Evolutionary conservation across 2,113 vertebrate genomes (phyloP), one percentile per base, ranked within the genome.

Genomic region (Caracal caracal): DNA sequence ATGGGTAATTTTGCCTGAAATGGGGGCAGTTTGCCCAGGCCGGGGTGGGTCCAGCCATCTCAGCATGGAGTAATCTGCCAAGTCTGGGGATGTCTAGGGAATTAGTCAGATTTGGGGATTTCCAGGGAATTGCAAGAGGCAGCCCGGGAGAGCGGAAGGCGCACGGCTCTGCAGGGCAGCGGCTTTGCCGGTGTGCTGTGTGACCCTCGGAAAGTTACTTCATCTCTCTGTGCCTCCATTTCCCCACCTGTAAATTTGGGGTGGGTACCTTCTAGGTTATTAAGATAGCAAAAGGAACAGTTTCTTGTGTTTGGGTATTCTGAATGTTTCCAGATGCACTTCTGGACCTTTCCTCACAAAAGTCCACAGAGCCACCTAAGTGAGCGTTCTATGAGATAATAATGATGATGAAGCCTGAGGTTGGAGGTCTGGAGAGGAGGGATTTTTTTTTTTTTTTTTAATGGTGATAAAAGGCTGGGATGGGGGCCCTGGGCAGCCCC

Each of bases 61-160:
- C 88, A 88, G 84, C 79, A 10, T 1, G 22, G 26, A 76, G 40
- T 71, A 86, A 61, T 81, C 76, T 37, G 88, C 97, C 87, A 88
- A 95, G 83, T 30, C 8, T 51, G 87, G 49, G 81, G 88, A 96
- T 93, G 92, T 93, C 95, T 94, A 75, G 89, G 89, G 95, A 97
- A 80, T 97, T 97, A 97, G 97, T 97, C 97, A 97, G 95, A 97
- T 95, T 56, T 0, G 97, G 97, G 97, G 95, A 95, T 97, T 97
- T 97, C 97, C 97, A 80, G 88, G 93, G 90, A 97, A 84, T 85
- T 11, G 6, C 33, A 30, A 65, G 71, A 93, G 83, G 71, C 71
- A 5, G 47, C 68, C 65, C 59, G 13, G 37, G 53, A 83, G 28
- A 75, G 53, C 24, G 6, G 9, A 11, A 28, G 56, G 47, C 70